Conservation (phyloP, 2,888 invertebrate species). For the Eilema griseolum region DNA sequence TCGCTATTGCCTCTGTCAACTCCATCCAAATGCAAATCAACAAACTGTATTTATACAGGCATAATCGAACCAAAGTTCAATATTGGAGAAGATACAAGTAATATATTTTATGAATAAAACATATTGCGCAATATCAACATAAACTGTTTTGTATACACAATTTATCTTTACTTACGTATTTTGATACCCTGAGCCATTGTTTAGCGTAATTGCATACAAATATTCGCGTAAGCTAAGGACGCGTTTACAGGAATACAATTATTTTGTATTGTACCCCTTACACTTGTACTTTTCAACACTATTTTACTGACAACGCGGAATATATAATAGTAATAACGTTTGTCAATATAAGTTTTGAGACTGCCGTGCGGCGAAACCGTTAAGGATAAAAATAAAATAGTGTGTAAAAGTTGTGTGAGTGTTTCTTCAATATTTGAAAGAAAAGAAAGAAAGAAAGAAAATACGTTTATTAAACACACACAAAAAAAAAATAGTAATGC, state of each 20-base stretch:
- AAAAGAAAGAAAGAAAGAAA: too few species aligned
- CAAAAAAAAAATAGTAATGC: too few species aligned
- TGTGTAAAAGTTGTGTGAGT: too few species aligned
- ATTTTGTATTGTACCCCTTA: too few species aligned
- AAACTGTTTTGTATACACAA: slow-evolving; percentile 7
- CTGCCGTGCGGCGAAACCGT: too few species aligned
- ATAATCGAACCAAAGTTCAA: slow-evolving; percentile 8
- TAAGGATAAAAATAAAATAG: too few species aligned
- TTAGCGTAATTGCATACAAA: slow-evolving; percentile 7
- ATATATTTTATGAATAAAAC: slow-evolving; percentile 13
- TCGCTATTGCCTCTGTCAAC: neutral
- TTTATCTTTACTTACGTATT: slow-evolving; percentile 12
- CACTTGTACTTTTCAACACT: too few species aligned
- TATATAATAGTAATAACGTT: too few species aligned
- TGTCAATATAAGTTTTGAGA: too few species aligned
- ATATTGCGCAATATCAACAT: neutral
- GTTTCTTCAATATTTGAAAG: too few species aligned
- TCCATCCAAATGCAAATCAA: neutral
- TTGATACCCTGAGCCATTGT: slow-evolving; percentile 11
- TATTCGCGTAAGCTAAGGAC: slow-evolving; percentile 5
- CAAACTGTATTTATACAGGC: neutral
- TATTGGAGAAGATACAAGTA: slow-evolving; percentile 8
- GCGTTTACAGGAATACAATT: neutral
- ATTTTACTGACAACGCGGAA: too few species aligned
- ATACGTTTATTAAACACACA: too few species aligned